Conservation (phyloP, 1,140 invertebrate genomes). For the Aphaenogaster ashmeadi region DNA sequence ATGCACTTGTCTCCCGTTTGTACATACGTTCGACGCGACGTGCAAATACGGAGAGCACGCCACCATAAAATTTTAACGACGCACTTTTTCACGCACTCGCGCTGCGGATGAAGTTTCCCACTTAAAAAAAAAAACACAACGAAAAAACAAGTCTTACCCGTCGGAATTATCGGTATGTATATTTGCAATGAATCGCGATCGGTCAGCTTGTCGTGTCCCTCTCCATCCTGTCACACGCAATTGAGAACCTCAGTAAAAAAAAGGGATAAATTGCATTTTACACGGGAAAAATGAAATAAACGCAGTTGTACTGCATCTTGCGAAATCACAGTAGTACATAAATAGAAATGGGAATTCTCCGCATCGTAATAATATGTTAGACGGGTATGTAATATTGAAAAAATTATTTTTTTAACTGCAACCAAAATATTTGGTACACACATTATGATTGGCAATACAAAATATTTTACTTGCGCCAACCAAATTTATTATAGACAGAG, state of each 20-base stretch:
- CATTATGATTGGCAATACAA: too few relatives aligned
- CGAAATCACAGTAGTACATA: neutral
- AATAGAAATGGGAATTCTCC: neutral
- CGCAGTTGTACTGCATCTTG: neutral
- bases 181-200: constrained; percentile 5
- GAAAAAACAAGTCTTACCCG: constrained; percentile 15
- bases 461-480: too few relatives aligned
- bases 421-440: too few relatives aligned
- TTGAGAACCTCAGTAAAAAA: neutral
- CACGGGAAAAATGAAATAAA: neutral
- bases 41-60: neutral
- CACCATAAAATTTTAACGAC: constrained; percentile 46
- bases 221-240: neutral
- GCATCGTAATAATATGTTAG: neutral
- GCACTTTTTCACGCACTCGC: constrained; percentile 38
- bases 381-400: neutral
- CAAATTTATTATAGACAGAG: too few relatives aligned
- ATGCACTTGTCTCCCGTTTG: constrained; percentile 2
- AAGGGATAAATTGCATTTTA: neutral
- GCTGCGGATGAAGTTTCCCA: neutral
- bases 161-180: constrained; percentile 13
- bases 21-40: neutral
- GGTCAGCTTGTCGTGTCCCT: neutral
- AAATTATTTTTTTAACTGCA: too few relatives aligned
- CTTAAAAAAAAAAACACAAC: neutral